These are phyloP conservation scores for Synanthedon vespiformis DNA, from an alignment of 2,888 invertebrate species.

Conservation along the genomic window DNA sequence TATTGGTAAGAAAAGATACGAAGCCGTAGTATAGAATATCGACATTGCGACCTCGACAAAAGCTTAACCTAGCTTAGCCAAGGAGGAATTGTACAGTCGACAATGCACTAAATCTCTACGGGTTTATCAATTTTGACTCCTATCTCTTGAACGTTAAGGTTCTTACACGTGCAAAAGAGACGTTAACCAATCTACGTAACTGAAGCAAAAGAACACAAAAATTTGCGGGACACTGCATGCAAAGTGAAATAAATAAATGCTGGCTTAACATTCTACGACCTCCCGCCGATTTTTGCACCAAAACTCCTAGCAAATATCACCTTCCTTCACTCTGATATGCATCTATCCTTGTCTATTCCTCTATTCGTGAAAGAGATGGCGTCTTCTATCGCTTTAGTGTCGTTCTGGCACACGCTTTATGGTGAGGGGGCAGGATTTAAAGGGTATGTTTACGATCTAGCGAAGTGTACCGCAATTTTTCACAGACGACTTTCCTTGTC, in stretches of 20 bases:
- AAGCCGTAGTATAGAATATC: not conserved
- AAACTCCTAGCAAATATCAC: not conserved
- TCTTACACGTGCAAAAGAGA: too few relatives aligned
- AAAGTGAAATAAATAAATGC: conserved; percentile 15
- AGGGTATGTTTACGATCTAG: conserved; percentile 15
- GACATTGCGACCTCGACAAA: not conserved
- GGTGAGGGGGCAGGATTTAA: conserved; percentile 10
- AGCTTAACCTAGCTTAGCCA: not conserved
- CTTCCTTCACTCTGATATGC: not conserved
- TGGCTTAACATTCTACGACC: conserved; percentile 9
- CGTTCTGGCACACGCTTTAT: conserved; percentile 3
- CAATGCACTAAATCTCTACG: too few relatives aligned
- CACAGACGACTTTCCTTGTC: conserved; percentile 13
- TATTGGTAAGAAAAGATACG: too few relatives aligned
- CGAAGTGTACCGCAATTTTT: conserved; percentile 13
- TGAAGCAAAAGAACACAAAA: conserved; percentile 4
- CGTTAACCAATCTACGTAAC: not conserved
- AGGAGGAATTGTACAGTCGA: not conserved
- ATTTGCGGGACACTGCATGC: conserved; percentile 8
- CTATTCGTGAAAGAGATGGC: conserved; percentile 4
- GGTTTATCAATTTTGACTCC: too few relatives aligned
- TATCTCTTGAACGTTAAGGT: too few relatives aligned
- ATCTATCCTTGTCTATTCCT: not conserved
- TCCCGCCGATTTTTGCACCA: conserved; percentile 1
- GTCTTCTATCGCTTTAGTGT: not conserved